Base-by-base conservation (phyloP, 2,797 vertebrate species). In the Alcedo atthis region DNA sequence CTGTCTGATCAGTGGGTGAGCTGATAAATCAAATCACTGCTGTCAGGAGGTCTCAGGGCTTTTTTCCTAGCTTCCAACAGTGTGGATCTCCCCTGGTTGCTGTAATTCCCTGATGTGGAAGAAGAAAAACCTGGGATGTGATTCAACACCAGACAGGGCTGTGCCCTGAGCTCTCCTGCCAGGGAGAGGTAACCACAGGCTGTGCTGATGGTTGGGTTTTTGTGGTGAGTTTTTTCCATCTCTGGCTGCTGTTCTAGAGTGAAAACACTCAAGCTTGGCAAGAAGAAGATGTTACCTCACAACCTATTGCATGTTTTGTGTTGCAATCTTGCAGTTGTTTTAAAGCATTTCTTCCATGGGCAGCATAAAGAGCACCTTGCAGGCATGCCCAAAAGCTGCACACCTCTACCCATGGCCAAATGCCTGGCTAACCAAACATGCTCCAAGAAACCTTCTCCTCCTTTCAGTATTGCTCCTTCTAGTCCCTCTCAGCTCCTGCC, bases 1-100 rank as follows among this genome's bases (percentile, higher is more conserved):
- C 26, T 30, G 28, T 46, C 59, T 18, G 17, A 2, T 3, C 1
- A 0, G 18, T 1, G 4, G 8, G 71, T 59, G 25, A 42, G 78
- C 49, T 26, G 20, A 26, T 5, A 15, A 30, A 51, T 24, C 5
- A 24, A 7, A 2, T 9, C 1, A 0, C 49, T 61, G 58, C 54
- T 85, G 21, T 22, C 62, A 37, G 43, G 13, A 30, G 12, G 10
- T n/a, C 54, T 46, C 5, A 1, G 20, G 2, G 53, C n/a, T 59
- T 59, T 54, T 76, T 77, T 66, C n/a, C 33, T 25, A 12, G 33
- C 1, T 86, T 33, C 61, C n/a, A 2, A 12, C 30, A 3, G 0
- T 4, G 10, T 45, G 33, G 28, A 32, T 68, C 54, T 62, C 46
- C 48, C 42, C 10, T 33, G 49, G 9, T 37, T 71, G 45, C 42